Base-by-base conservation (phyloP, 2,888 invertebrate genomes). In the Dyspetes luteomarginatus region DNA sequence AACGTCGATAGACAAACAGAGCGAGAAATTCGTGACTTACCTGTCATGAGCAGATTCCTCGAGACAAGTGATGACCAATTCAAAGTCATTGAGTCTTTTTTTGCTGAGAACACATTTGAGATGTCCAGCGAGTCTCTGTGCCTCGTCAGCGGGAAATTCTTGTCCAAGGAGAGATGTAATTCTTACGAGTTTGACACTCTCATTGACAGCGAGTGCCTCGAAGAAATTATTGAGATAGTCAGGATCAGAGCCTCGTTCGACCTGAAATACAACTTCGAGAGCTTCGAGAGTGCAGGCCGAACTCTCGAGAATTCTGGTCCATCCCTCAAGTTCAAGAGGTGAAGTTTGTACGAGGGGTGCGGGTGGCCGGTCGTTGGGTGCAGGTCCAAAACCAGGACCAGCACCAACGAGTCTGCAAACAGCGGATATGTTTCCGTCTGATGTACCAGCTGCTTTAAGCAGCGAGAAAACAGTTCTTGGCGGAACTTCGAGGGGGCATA, bases 91-190 rank as follows among this genome's bases (percentile, higher is more conserved):
- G 26, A 94, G 90, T 67, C 92, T 90, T 71, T 93, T 93, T 85
- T 93, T 93, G 7, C 92, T 84, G 15, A 93, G 86, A 9, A 93
- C 91, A 79, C 91, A 92, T 52, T 92, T 92, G 41, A 93, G 91
- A 85, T 93, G 93, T 41, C 90, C 92, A 0, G 93, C 93, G 48
- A 93, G 86, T 76, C 92, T 90, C 73, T 92, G 92, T 24, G 93
- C 93, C 86, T 93, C 93, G 41, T 92, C 91, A 15, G 93, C 92
- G 26, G 93, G 93, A 75, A 93, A 93, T 85, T 94, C 94, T 82
- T 93, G 93, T 4, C 93, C 93, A 1, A 93, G 90, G 3, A 93
- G 88, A 0, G 93, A 93, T 1, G 93, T 93, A 26, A 93, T 92
- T 76, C 93, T 92, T 28, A 94, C 92, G 24, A 93, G 92, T 72